Evolutionary conservation across 2,888 invertebrate species (phyloP), one percentile per base, ranked within the genome.

Genomic region (Andrena dorsata): DNA sequence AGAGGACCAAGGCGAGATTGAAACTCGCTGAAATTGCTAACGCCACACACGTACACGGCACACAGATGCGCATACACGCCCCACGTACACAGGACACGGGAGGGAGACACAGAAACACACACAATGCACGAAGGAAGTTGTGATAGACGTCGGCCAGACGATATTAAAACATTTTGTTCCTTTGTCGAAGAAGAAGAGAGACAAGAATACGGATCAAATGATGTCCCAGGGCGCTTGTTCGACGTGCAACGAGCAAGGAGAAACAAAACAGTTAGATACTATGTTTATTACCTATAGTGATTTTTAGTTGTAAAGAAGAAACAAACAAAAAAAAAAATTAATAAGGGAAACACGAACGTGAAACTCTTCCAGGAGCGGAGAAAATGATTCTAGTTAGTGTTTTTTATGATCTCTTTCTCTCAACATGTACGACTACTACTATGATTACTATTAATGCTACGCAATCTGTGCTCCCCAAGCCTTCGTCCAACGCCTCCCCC

Each of bases 371-470:
- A 90, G 84, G 74, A 80, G 88, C 63, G 88, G 76, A 85, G 82
- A 85, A 82, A 80, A 93, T 92, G 91, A 93, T 93, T 93, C 92
- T 94, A 94, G 94, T 93, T 94, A 94, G 93, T 92, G 93, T 93
- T 94, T 93, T 94, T 93, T 94, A 93, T 94, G 94, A 93, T 94
- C 94, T 94, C 94, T 94, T 92, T 93, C 92, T 93, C 92, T 93
- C 91, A 92, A 91, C 91, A 91, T 91, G 90, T 90, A 93, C 87
- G 90, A 92, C 90, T 87, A 90, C 87, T 88, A 89, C 84, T 93
- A 93, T 90, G 88, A 92, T 92, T 93, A 92, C 89, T 90, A 90
- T 93, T 92, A 93, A 91, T 90, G 87, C 90, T 90, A 91, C 88
- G 88, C 92, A 90, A 92, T 91, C 91, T 92, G 93, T 92, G 91